phyloP scores from a whole-genome alignment of 2,113 vertebrate genomes.

The Heloderma charlesbogerti region DNA sequence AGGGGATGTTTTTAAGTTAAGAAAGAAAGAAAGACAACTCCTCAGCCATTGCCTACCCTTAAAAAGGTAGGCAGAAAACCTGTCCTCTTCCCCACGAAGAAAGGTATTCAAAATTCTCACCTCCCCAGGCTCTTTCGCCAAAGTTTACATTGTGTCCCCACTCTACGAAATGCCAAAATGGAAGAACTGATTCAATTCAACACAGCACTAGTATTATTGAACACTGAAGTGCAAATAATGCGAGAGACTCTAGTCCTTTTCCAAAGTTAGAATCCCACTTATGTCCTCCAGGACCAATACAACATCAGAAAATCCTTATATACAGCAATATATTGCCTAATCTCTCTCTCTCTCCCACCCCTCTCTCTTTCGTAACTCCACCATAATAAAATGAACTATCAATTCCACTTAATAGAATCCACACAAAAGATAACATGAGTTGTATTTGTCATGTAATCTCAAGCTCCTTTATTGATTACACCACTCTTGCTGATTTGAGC shows the following conservation, averaged over 20 bases:
- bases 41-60: too few species aligned
- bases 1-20: too few species aligned
- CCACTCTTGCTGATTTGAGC: neutral
- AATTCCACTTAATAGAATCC: neutral
- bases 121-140: too few species aligned
- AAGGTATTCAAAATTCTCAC: too few species aligned
- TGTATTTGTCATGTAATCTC: neutral
- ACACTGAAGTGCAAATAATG: neutral
- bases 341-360: neutral
- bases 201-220: neutral
- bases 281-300: neutral
- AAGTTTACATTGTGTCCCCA: too few species aligned
- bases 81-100: too few species aligned
- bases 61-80: too few species aligned
- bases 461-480: neutral
- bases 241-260: neutral
- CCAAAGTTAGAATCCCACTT: neutral
- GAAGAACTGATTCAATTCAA: too few species aligned
- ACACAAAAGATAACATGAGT: neutral
- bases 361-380: neutral
- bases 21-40: too few species aligned
- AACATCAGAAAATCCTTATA: neutral
- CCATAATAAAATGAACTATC: neutral
- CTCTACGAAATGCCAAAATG: too few species aligned
- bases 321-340: neutral